These are phyloP conservation scores for Hippocampus guttulatus DNA, from an alignment of 2,113 vertebrate species.

Conservation along the genomic window DNA sequence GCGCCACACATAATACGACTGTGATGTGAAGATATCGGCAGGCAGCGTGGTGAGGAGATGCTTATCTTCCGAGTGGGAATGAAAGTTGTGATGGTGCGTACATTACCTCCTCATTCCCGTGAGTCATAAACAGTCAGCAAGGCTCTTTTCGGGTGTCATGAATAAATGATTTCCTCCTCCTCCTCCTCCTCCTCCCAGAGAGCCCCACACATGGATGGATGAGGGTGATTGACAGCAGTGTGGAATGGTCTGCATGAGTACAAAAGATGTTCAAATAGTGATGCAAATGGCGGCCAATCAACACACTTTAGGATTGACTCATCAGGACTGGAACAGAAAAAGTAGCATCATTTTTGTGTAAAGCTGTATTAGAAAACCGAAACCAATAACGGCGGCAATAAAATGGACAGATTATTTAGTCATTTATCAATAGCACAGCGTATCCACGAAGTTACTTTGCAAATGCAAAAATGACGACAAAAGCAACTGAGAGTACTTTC, in stretches of 20 bases:
- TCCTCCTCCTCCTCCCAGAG: constrained; percentile 17
- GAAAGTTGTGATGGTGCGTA: constrained; percentile 42
- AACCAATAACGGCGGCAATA: not conserved
- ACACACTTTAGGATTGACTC: constrained; percentile 30
- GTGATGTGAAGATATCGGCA: constrained; percentile 44
- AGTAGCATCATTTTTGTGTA: not conserved
- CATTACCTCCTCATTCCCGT: constrained; percentile 52
- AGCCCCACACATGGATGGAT: constrained; percentile 29
- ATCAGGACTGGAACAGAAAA: constrained; percentile 14
- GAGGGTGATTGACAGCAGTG: constrained; percentile 36
- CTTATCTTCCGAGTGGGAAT: constrained; percentile 28
- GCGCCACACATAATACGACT: constrained; percentile 29
- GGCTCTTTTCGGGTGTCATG: constrained; percentile 58
- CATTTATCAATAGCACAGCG: not conserved
- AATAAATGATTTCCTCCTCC: constrained; percentile 67
- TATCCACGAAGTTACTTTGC: not conserved
- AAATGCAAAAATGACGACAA: not conserved
- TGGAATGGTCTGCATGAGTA: constrained; percentile 31
- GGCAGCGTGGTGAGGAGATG: not conserved
- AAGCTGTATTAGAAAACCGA: not conserved
- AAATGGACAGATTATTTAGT: not conserved
- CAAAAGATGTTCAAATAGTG: constrained; percentile 42
- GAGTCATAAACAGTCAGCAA: constrained; percentile 50
- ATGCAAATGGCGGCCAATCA: constrained; percentile 45
- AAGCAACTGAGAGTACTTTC: no score